Base-by-base conservation (phyloP, 2,113 vertebrate species). In the Siniperca knerii region DNA sequence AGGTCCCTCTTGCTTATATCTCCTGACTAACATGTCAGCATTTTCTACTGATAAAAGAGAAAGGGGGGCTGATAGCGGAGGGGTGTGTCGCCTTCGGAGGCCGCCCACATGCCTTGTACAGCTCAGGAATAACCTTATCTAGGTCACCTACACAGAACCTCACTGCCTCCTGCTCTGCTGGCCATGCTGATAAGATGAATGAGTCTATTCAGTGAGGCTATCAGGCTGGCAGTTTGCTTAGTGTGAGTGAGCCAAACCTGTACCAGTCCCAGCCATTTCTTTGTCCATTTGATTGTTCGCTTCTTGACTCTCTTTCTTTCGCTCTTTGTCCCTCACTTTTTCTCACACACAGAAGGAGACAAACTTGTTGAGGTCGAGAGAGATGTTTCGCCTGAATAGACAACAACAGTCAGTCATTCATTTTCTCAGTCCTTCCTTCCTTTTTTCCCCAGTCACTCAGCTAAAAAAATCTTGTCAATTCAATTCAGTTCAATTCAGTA, bases 141-240 rank as follows among this genome's bases (percentile, higher is more conserved):
- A 82, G 93, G 85, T 92, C 92, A 93, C 83, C 88, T 88, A 61
- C 79, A 77, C 69, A 4, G 57, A 82, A 82, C 84, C 67, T 61
- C 57, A 15, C 37, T 50, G 7, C 74, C 78, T 16, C 48, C 52
- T 58, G 64, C 57, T 90, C 55, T 55, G 10, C 66, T 79, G 84
- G 64, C n/a, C 85, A 68, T 16, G 1, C 80, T 77, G 83, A 93
- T 93, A 90, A 91, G 77, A 83, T 82, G 82, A 91, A 77, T 44
- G 72, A 65, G 46, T 55, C 76, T 10, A 87, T 89, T 87, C 75
- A 92, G n/a, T 33, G 37, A 48, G 60, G 25, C 79, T 78, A 48
- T 87, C 73, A 33, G 77, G 44, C 86, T 40, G 64, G 5, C 61
- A 12, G 50, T 78, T 79, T 82, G 76, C 75, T 75, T 15, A 82